These are phyloP conservation scores for Malthinus seriepunctatus DNA, from an alignment of 2,888 invertebrate species.

Conservation along the genomic window DNA sequence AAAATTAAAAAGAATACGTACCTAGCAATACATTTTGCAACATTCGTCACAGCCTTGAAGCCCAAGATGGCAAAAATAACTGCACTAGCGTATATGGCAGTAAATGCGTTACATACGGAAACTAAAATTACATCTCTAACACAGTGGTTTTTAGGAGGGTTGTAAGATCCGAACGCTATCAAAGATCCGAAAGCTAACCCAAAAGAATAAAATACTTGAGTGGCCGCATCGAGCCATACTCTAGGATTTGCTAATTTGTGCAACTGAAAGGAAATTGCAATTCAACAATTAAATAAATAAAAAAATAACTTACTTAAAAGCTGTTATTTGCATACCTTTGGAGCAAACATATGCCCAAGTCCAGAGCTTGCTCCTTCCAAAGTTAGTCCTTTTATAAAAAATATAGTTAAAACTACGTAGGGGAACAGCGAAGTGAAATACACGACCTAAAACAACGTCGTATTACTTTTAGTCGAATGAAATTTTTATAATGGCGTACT, in stretches of 20 bases:
- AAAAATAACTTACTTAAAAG: neutral
- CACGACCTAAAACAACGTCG: constrained; percentile 69
- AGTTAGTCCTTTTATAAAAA: constrained; percentile 89
- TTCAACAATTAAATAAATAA: constrained; percentile 4
- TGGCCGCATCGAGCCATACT: constrained; percentile 95
- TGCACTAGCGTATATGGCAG: constrained; percentile 92
- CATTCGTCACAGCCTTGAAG: constrained; percentile 92
- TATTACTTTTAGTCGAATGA: constrained; percentile 10
- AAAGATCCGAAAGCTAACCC: constrained; percentile 94
- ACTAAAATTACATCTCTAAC: constrained; percentile 89
- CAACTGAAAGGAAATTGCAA: constrained; percentile 60
- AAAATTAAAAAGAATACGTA: constrained; percentile 49
- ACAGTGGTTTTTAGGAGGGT: constrained; percentile 92
- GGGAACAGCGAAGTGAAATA: constrained; percentile 96
- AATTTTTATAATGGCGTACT: constrained; percentile 55
- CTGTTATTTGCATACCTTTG: constrained; percentile 66
- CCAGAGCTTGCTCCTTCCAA: constrained; percentile 86
- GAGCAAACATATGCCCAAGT: constrained; percentile 88
- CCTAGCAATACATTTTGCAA: constrained; percentile 78
- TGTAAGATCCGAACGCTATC: constrained; percentile 95
- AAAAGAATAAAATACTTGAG: constrained; percentile 96
- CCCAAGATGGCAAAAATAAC: constrained; percentile 95
- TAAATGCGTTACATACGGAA: constrained; percentile 89
- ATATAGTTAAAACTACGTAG: constrained; percentile 90
- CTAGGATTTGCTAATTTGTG: constrained; percentile 83